These are phyloP conservation scores for Gastrophryne carolinensis DNA, from an alignment of 2,797 vertebrate species.

Conservation along the genomic window DNA sequence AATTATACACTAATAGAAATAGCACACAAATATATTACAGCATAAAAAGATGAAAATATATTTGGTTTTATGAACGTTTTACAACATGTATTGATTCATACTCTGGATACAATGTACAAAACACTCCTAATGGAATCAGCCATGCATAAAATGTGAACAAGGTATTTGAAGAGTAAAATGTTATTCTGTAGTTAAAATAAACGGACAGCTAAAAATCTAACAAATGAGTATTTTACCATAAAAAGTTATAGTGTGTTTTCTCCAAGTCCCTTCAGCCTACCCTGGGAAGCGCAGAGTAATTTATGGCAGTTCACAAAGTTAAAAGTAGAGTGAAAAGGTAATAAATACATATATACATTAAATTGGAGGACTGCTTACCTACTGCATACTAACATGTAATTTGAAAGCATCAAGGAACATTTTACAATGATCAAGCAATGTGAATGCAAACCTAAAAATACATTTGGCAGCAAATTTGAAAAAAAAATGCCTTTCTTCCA, in stretches of 20 bases:
- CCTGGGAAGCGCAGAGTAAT: not conserved
- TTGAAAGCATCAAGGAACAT: too few species aligned
- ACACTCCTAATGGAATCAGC: slow-evolving; percentile 8
- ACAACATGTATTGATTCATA: not conserved
- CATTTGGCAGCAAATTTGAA: too few species aligned
- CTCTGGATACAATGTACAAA: not conserved
- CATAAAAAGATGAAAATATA: not conserved
- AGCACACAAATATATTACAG: not conserved
- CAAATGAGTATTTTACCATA: not conserved
- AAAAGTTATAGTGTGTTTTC: not conserved
- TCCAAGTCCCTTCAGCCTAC: not conserved
- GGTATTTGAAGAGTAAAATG: slow-evolving; percentile 18
- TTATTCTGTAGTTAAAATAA: slow-evolving; percentile 1
- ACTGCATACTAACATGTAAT: too few species aligned
- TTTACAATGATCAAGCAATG: too few species aligned
- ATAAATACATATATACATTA: too few species aligned
- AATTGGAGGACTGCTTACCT: too few species aligned
- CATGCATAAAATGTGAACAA: slow-evolving; percentile 18
- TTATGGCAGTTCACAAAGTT: not conserved
- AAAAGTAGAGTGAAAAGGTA: not conserved
- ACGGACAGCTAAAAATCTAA: not conserved
- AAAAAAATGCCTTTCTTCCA: too few species aligned
- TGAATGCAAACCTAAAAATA: too few species aligned
- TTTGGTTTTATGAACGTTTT: slow-evolving; percentile 1
- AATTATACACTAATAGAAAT: not conserved